phyloP scores from a whole-genome alignment of 2,797 vertebrate species.

The Acanthurus tractus region DNA sequence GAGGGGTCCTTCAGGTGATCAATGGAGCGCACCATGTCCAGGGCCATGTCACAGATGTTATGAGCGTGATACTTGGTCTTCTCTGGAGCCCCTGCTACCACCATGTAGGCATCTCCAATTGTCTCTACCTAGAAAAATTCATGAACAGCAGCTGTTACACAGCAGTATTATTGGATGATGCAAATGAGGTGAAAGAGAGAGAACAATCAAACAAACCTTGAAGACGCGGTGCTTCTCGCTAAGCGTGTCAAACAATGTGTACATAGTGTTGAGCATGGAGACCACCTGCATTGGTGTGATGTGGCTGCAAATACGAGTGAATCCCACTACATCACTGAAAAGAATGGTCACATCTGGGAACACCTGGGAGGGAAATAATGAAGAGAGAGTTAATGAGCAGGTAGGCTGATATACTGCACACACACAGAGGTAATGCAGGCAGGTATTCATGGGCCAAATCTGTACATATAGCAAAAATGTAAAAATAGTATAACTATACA shows the following conservation, averaged over 20 bases:
- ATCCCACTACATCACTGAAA: constrained; percentile 87
- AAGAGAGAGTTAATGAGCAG: neutral
- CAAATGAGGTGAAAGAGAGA: neutral
- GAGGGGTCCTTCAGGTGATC: constrained; percentile 87
- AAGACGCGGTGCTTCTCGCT: constrained; percentile 87
- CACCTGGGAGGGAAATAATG: constrained; percentile 69
- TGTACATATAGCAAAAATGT: neutral
- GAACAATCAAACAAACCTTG: constrained; percentile 71
- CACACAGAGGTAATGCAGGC: neutral
- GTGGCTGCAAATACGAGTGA: constrained; percentile 86
- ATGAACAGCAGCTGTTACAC: neutral
- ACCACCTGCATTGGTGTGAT: constrained; percentile 87
- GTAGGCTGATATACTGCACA: neutral
- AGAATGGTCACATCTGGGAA: constrained; percentile 87
- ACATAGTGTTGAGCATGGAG: constrained; percentile 87
- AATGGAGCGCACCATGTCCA: constrained; percentile 86
- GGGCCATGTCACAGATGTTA: constrained; percentile 88
- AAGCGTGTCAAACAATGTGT: constrained; percentile 86
- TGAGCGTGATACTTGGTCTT: constrained; percentile 87
- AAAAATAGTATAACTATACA: too few species aligned
- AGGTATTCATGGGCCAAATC: neutral
- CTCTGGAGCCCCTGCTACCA: constrained; percentile 85
- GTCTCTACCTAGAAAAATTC: constrained; percentile 81
- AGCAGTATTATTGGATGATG: neutral
- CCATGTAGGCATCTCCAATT: constrained; percentile 86